These are phyloP conservation scores for Cepaea hortensis DNA, from an alignment of 2,888 invertebrate genomes.

Conservation along the genomic window DNA sequence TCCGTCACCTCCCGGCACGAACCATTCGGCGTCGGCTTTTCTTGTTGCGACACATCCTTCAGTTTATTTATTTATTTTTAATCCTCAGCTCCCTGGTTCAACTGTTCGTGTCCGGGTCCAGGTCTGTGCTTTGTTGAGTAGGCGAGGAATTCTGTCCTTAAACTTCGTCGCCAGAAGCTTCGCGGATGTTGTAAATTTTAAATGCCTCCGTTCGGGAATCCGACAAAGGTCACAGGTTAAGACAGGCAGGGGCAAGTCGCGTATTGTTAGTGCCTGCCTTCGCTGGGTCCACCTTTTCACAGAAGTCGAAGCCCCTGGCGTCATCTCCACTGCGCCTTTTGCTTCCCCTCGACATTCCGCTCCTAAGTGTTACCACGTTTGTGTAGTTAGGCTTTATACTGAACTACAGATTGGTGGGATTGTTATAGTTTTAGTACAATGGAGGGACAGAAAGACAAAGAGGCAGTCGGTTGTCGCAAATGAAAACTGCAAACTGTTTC, in stretches of 20 bases:
- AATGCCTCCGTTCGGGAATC: constrained; percentile 12
- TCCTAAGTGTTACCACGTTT: too few species aligned
- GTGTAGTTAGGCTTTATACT: too few species aligned
- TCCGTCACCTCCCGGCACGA: constrained; percentile 25
- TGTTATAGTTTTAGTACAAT: too few species aligned
- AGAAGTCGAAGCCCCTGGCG: too few species aligned
- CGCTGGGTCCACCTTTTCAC: too few species aligned
- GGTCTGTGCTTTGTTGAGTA: neutral
- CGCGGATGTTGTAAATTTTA: neutral
- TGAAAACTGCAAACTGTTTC: neutral
- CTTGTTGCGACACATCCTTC: neutral
- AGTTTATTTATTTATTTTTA: constrained; percentile 11
- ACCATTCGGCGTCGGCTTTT: neutral
- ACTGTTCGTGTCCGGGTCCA: neutral
- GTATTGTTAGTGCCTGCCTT: neutral
- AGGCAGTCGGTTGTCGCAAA: neutral
- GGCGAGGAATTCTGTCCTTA: constrained; percentile 2
- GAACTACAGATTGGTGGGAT: too few species aligned
- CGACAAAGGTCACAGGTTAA: constrained; percentile 6
- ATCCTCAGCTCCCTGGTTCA: neutral
- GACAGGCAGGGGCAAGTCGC: neutral
- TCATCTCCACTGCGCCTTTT: too few species aligned
- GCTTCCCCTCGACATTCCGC: too few species aligned
- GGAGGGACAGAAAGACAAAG: neutral
- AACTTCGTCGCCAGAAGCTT: too few species aligned